Evolutionary conservation across 2,888 invertebrate genomes (phyloP), one percentile per base, ranked within the genome.

Genomic region (Mesorhabditis sp.): DNA sequence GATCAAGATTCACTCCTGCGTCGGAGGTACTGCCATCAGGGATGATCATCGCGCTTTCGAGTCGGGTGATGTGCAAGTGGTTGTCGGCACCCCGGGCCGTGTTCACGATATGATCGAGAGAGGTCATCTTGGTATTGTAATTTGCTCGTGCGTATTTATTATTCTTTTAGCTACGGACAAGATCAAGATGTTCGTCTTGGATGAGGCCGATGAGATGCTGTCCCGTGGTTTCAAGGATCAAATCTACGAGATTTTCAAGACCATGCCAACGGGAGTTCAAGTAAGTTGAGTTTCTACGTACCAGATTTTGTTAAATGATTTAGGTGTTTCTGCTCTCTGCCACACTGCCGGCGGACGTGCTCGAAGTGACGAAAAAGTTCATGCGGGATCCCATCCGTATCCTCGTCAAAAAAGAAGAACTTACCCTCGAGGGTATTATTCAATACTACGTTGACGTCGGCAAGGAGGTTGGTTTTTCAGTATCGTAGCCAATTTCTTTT

Each of bases 171-270:
- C 88, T 81, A 92, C 95, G 75, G 91, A 90, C 83, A 90, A 90
- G 81, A 97, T 98, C 86, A 95, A 94, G 89, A 91, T 97, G 88
- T 98, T 98, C 88, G 97, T 98, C 65, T 90, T 98, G 85, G 97
- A 98, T 87, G 97, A 98, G 88, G 97, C 97, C 83, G 98, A 99
- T 88, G 98, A 99, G 89, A 99, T 99, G 98, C 91, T 99, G 88
- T 96, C 95, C 67, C 91, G 97, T 87, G 93, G 95, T 87, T 99
- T 99, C 88, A 98, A 98, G 88, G 98, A 98, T 89, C 98, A 99
- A 89, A 98, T 98, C 87, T 94, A 97, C 87, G 96, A 97, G 89
- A 96, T 97, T 75, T 97, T 97, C 89, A 93, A 92, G 88, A 91
- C 91, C 89, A 90, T 97, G 88, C 92, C 92, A 72, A 89, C 90